Evolutionary conservation across 2,113 vertebrate genomes (phyloP), one percentile per base, ranked within the genome.

Genomic region (Corythornis madagascariensis): DNA sequence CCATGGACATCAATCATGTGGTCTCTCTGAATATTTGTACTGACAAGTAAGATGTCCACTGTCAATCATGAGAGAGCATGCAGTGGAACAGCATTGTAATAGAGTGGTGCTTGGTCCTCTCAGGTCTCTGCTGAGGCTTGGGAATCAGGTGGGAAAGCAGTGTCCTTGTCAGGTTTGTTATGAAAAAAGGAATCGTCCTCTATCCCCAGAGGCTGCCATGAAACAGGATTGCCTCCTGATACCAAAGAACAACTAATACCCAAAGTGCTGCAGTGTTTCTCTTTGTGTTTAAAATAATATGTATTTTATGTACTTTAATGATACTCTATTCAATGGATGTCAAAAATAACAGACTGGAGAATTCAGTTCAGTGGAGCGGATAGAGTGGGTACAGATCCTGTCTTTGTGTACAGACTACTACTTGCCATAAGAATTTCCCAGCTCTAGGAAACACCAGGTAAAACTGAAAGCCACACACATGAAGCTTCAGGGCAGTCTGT

Each of bases 1-100:
- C 50, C 67, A 33, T 60, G 66, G 63, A 77, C 70, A 88, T 89
- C 79, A 65, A 75, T 93, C 95, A 89, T 88, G 80, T 53, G 65
- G 92, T 48, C 66, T 95, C 84, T 79, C 81, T 91, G 94, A 93
- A 87, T 94, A 87, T 95, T 94, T 93, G 72, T 64, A 45, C 69
- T 94, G 92, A 95, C 93, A 93, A 83, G 81, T 85, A 84, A 40
- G 33, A 75, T 93, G 83, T 63, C 52, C 24, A 52, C 67, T 0
- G 74, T 89, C 91, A 83, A 31, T 77, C 8, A 16, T 29, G 40
- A 79, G 31, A 52, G 16, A 21, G 5, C 72, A 28, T 65, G 74
- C 52, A 50, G 59, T 20, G 40, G 21, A 93, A 70, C 5, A 73
- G 56, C 43, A 66, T 4, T 76, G 35, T 53, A 76, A 88, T 56